Evolutionary conservation across 2,888 invertebrate species (phyloP).

Genomic region (Megaustenia siamemsis): DNA sequence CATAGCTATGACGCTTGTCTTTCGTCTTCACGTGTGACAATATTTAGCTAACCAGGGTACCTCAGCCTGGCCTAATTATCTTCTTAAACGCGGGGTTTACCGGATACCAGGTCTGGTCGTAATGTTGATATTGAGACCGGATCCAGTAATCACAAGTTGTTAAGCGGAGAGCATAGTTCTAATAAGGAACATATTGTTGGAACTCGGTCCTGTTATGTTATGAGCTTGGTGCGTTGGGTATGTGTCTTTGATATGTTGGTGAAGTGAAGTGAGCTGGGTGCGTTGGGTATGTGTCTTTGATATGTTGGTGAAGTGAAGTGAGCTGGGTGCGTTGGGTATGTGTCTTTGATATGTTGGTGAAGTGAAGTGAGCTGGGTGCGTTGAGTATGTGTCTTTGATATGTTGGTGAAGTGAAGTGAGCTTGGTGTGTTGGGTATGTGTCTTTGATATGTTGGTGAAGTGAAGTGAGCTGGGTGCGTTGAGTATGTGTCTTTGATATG

Average conservation of each 20-base stretch:
- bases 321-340: neutral
- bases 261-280: neutral
- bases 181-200: neutral
- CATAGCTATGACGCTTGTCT: too few species aligned
- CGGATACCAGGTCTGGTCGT: neutral
- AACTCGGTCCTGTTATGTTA: too few species aligned
- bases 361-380: too few species aligned
- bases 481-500: too few species aligned
- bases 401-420: too few species aligned
- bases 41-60: neutral
- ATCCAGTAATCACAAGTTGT: neutral
- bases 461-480: too few species aligned
- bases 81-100: neutral
- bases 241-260: neutral
- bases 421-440: too few species aligned
- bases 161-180: neutral
- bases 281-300: neutral
- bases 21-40: neutral
- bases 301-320: neutral
- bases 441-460: too few species aligned
- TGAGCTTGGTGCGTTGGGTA: neutral
- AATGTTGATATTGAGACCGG: neutral
- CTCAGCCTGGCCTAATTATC: neutral
- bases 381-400: too few species aligned
- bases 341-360: too few species aligned